A percentile compares a stretch with the other conserved stretches of the same genome.
These are phyloP conservation scores for Artibeus jamaicensis DNA, from an alignment of 2,797 vertebrate species.

Conservation along the genomic window DNA sequence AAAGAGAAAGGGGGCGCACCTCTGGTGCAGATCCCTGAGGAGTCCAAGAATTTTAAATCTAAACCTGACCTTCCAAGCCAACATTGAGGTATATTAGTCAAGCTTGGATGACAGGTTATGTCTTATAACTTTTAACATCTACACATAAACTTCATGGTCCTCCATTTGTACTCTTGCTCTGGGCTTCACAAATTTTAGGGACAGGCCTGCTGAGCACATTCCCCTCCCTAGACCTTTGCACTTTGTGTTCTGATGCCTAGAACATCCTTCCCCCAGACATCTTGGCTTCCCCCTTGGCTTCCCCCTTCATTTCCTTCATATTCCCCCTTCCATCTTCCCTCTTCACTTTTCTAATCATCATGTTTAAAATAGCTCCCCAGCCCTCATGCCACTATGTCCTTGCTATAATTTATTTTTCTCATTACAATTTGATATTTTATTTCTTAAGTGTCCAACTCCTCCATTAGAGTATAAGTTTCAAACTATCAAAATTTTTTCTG, in stretches of 20 bases:
- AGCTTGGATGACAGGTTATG: neutral
- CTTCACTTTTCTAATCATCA: neutral
- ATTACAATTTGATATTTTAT: slow-evolving; percentile 10
- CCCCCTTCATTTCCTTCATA: neutral
- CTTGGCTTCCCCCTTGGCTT: neutral
- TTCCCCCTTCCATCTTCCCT: neutral
- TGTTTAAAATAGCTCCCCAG: slow-evolving; percentile 1
- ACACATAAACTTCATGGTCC: neutral
- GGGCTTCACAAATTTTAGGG: neutral
- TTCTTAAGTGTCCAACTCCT: neutral
- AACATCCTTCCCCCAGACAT: neutral
- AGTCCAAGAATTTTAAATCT: slow-evolving; percentile 24
- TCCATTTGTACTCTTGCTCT: neutral
- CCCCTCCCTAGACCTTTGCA: neutral
- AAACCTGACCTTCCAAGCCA: neutral
- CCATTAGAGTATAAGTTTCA: slow-evolving; percentile 31
- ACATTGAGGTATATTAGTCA: neutral
- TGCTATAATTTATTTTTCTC: slow-evolving; percentile 1
- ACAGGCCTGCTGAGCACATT: neutral
- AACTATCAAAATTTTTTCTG: neutral
- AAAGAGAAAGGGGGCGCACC: neutral
- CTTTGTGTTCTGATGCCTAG: neutral
- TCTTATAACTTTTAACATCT: slow-evolving; percentile 7
- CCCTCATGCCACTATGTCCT: neutral
- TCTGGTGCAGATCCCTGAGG: neutral